phyloP scores from a whole-genome alignment of 2,797 vertebrate species.

The Masticophis lateralis region DNA sequence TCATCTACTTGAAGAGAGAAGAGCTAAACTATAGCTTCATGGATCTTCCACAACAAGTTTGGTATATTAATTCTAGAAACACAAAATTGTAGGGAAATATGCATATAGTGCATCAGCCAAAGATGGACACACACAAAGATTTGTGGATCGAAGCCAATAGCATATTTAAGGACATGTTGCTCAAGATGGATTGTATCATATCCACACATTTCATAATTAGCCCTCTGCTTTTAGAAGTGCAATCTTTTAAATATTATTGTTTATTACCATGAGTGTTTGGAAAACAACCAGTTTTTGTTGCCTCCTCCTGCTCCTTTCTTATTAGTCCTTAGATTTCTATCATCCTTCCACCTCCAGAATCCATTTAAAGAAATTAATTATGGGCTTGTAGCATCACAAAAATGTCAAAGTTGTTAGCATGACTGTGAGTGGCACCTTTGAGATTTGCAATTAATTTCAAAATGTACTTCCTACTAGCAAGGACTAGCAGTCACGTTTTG shows the following conservation, averaged over 20 bases:
- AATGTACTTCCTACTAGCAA: not conserved
- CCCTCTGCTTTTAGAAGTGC: not conserved
- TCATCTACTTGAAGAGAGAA: not conserved
- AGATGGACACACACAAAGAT: not conserved
- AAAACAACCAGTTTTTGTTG: not conserved
- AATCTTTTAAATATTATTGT: not conserved
- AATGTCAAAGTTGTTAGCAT: not conserved
- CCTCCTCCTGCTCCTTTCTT: not conserved
- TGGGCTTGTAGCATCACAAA: not conserved
- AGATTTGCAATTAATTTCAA: slow-evolving; percentile 1
- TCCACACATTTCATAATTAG: not conserved
- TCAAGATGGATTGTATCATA: not conserved
- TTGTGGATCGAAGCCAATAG: not conserved
- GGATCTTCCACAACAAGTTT: not conserved
- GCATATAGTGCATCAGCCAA: not conserved
- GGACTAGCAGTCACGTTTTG: not conserved
- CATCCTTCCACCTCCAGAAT: not conserved
- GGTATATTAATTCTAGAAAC: not conserved
- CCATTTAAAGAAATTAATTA: not conserved
- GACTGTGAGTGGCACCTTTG: not conserved
- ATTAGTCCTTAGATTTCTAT: not conserved
- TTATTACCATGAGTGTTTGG: not conserved
- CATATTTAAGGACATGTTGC: not conserved
- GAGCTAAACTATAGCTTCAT: not conserved
- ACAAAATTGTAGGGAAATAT: not conserved